Base-by-base conservation (phyloP, 1,140 invertebrate genomes). In the Cyclargus thomasi region DNA sequence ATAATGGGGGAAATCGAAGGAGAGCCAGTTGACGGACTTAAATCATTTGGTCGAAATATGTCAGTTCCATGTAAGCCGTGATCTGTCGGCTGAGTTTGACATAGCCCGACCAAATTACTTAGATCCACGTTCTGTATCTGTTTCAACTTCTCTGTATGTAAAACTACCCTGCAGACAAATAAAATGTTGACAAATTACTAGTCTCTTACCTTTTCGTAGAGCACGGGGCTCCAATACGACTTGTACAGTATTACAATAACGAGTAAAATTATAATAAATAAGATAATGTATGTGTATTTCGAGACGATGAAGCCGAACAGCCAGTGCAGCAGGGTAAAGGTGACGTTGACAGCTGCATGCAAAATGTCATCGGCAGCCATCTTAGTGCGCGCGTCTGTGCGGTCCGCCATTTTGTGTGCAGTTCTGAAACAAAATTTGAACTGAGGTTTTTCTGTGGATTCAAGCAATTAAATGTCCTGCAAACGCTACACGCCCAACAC, bases 201-300 rank as follows among this genome's bases (percentile, higher is more conserved):
- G 63, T 36, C 8, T 67, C 78, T 80, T 36, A 86, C 82, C 78
- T 77, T 83, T 39, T 69, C 70, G 70, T 80, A 83, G 16, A 77
- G 64, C 0, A 82, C 69, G 2, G 80, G 84, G 65, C 69, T 81
- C 73, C 72, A 81, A 75, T 79, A 86, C 57, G 74, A 71, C 67
- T 79, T 84, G 71, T 83, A 85, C 1, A 80, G 21, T 16, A 77
- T 35, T 62, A 75, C 82, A 6, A 81, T 18, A 16, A 80, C 1
- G 17, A 75, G 59, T 29, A 70, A 36, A 53, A 80, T 11, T 63
- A 78, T 67, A 55, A 78, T 62, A 17, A n/a, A 18, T 11, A 59
- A 2, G 0, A 21, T 0, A 8, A 59, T 20, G 14, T 10, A 59
- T 11, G 10, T 2, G 17, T 11, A 59, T 10, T 59, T 20, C 3